Base-by-base conservation (phyloP, 2,797 vertebrate species). In the Molothrus aeneus region DNA sequence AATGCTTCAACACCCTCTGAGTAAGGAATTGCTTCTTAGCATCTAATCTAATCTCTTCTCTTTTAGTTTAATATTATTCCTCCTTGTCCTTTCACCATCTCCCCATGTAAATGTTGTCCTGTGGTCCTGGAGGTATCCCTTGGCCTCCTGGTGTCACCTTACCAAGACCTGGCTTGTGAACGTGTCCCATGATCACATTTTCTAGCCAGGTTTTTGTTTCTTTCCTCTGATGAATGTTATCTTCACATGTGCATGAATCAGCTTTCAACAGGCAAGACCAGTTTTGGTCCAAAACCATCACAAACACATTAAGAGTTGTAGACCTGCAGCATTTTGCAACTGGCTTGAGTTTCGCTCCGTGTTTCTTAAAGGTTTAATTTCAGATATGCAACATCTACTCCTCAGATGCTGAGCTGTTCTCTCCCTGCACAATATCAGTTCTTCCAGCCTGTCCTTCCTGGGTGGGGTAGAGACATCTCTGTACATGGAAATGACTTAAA, bases 361-460 rank as follows among this genome's bases (percentile, higher is more conserved):
- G 29, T 31, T 32, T 66, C 56, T 72, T 12, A 14, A 70, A 85
- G 3, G 8, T 40, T 66, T 50, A 1, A 54, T 85, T 65, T 60
- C 32, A 43, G 72, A 75, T 5, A 28, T 2, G 4, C 1, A 5
- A 5, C 2, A 0, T 4, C 50, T 12, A 18, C 6, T 22, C n/a
- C 12, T 42, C 40, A 18, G 28, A 59, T 2, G 3, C 36, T 12
- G 25, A 80, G 57, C 20, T 21, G 2, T 29, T 60, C 48, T 53
- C 10, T 42, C 57, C 28, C 45, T 60, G 45, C 31, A n/a, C 0
- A 0, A 20, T 17, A 40, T 9, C 26, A 3, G 19, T 65, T 25
- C 66, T 63, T 36, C 63, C 71, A 68, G 31, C 34, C 40, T 51
- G 51, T 48, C 60, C 48, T 47, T 82, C 72, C 75, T 31, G 54